phyloP scores from a whole-genome alignment of 2,888 invertebrate genomes.

The Heliconius erato region DNA sequence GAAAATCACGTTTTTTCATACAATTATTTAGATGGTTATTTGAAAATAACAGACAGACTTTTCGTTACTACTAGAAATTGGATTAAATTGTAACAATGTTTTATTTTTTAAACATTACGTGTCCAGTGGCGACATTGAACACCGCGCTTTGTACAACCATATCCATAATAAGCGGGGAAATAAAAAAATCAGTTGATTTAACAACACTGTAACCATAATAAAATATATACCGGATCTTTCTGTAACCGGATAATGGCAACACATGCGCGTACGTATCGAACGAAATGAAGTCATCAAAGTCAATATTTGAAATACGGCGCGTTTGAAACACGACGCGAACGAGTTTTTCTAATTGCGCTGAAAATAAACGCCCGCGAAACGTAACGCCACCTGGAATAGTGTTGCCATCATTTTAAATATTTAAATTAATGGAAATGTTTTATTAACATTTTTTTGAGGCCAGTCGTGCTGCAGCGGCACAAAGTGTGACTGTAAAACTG shows the following conservation, averaged over 20 bases:
- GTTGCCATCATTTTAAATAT: not conserved
- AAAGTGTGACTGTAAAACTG: too few species aligned
- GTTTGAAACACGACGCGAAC: slow-evolving; percentile 71
- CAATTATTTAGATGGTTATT: too few species aligned
- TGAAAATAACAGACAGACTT: too few species aligned
- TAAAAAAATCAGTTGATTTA: not conserved
- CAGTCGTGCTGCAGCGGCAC: too few species aligned
- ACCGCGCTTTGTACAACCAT: not conserved
- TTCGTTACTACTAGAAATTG: too few species aligned
- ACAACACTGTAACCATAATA: not conserved
- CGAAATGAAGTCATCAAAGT: slow-evolving; percentile 45
- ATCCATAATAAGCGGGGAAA: not conserved
- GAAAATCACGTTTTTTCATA: too few species aligned
- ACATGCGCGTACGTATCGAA: slow-evolving; percentile 47
- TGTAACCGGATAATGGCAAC: slow-evolving; percentile 40
- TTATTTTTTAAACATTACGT: not conserved
- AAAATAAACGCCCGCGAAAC: slow-evolving; percentile 71
- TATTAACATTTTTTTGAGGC: not conserved
- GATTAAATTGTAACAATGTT: too few species aligned
- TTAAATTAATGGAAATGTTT: not conserved
- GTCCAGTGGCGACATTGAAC: not conserved
- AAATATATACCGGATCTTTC: slow-evolving; percentile 20
- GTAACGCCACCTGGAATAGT: slow-evolving; percentile 64
- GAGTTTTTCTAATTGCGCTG: slow-evolving; percentile 77
- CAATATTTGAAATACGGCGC: slow-evolving; percentile 53